These are phyloP conservation scores for Microcebus tavaratra DNA, from an alignment of 2,113 vertebrate genomes.

Conservation along the genomic window DNA sequence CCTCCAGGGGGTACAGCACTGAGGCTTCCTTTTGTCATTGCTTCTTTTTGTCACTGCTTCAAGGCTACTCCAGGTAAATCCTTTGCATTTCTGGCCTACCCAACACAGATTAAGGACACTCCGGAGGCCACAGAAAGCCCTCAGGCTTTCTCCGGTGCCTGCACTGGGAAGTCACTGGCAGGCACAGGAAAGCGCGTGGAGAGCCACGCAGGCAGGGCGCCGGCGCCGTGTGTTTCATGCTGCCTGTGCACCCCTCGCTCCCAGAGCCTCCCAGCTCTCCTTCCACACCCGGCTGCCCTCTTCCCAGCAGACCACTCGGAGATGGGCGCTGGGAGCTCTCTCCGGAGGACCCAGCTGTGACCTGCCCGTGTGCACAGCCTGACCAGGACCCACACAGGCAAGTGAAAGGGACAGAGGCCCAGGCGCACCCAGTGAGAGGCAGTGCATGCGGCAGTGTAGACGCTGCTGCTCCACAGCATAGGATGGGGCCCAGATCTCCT, in stretches of 20 bases:
- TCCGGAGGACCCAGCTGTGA: neutral
- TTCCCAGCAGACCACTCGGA: neutral
- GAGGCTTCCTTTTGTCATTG: neutral
- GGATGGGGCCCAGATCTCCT: neutral
- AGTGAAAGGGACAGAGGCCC: neutral
- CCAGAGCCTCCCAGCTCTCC: neutral
- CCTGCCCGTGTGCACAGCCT: neutral
- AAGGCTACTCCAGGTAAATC: neutral
- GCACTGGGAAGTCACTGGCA: neutral
- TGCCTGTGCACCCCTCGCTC: neutral
- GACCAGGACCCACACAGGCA: neutral
- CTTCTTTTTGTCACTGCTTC: neutral
- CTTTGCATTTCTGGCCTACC: neutral
- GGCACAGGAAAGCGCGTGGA: neutral
- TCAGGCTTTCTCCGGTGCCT: neutral
- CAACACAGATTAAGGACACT: neutral
- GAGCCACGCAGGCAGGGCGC: rapidly evolving
- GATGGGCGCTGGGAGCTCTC: neutral
- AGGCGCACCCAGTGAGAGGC: neutral
- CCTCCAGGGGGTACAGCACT: neutral
- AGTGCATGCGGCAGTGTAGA: neutral
- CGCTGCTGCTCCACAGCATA: neutral
- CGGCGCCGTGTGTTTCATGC: neutral
- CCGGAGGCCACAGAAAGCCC: neutral
- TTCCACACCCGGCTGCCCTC: neutral